Evolutionary conservation across 1,140 invertebrate species (phyloP).

Genomic region (Orussus abietinus): DNA sequence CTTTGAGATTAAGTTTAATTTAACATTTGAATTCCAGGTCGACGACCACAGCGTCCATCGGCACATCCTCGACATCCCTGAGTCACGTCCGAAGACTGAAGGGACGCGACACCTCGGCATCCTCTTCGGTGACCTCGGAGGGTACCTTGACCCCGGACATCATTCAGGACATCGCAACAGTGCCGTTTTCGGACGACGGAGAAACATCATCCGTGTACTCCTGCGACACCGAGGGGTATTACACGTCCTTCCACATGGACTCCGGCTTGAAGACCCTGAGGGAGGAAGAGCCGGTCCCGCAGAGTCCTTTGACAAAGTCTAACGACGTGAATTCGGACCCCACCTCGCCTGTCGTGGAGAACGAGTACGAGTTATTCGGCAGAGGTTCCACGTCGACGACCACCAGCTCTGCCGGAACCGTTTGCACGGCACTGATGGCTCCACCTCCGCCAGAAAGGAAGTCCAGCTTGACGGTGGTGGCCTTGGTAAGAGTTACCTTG

Average conservation of each 20-base stretch:
- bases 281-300: constrained; percentile 64
- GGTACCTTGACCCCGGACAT: constrained; percentile 81
- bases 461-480: constrained; percentile 55
- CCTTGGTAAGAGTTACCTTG: constrained; percentile 37
- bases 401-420: constrained; percentile 83
- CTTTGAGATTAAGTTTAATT: too few species aligned
- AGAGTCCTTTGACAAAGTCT: constrained; percentile 38
- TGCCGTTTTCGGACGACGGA: constrained; percentile 73
- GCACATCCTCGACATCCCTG: constrained; percentile 44
- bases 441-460: constrained; percentile 74
- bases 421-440: constrained; percentile 74
- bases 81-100: constrained; percentile 40
- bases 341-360: constrained; percentile 61
- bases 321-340: constrained; percentile 53
- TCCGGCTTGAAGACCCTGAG: constrained; percentile 83
- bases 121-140: constrained; percentile 79
- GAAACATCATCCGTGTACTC: constrained; percentile 92
- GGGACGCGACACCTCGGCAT: constrained; percentile 67
- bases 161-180: constrained; percentile 60
- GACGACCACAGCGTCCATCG: constrained; percentile 45
- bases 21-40: constrained; percentile 31
- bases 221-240: constrained; percentile 95
- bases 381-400: constrained; percentile 85
- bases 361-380: constrained; percentile 85
- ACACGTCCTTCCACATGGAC: constrained; percentile 95